These are phyloP conservation scores for Drosophila jambulina DNA, from an alignment of 1,140 invertebrate species.

Conservation along the genomic window DNA sequence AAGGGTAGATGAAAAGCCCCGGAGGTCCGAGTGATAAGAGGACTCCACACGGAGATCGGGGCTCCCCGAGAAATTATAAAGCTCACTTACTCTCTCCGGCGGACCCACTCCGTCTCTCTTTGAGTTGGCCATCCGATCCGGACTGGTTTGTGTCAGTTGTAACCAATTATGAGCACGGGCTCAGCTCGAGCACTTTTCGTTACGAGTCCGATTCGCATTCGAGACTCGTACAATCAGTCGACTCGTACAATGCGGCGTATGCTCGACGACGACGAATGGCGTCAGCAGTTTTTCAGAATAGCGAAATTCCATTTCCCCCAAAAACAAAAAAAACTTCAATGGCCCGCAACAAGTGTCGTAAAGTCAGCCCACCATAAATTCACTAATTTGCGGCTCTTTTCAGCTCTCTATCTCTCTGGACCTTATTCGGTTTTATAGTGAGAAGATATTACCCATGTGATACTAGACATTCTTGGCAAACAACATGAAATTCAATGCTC, in stretches of 20 bases:
- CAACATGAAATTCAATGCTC: slow-evolving; percentile 20
- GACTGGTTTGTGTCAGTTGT: slow-evolving; percentile 50
- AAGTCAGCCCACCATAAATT: slow-evolving; percentile 8
- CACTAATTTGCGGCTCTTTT: background rate
- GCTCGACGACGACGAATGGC: slow-evolving; percentile 16
- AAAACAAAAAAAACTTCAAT: slow-evolving; percentile 1
- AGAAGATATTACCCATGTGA: slow-evolving; percentile 2
- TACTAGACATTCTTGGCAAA: slow-evolving; percentile 3
- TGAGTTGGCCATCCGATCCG: slow-evolving; percentile 43
- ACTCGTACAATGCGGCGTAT: slow-evolving; percentile 20
- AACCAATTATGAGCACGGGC: slow-evolving; percentile 45
- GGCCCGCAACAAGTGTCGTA: slow-evolving; percentile 17
- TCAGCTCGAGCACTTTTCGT: slow-evolving; percentile 13
- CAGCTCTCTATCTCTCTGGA: background rate
- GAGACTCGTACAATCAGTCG: slow-evolving; percentile 21
- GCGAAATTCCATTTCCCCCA: slow-evolving; percentile 17
- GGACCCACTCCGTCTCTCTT: slow-evolving; percentile 5
- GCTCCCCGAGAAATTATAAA: slow-evolving; percentile 22
- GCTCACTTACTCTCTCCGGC: slow-evolving; percentile 6
- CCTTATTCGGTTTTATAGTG: background rate
- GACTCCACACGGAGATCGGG: background rate
- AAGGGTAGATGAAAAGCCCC: background rate
- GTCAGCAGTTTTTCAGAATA: slow-evolving; percentile 22
- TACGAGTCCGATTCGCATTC: slow-evolving; percentile 27
- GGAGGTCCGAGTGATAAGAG: slow-evolving; percentile 24